Base-by-base conservation (phyloP, 2,888 invertebrate genomes). In the Microctonus aethiopoides region DNA sequence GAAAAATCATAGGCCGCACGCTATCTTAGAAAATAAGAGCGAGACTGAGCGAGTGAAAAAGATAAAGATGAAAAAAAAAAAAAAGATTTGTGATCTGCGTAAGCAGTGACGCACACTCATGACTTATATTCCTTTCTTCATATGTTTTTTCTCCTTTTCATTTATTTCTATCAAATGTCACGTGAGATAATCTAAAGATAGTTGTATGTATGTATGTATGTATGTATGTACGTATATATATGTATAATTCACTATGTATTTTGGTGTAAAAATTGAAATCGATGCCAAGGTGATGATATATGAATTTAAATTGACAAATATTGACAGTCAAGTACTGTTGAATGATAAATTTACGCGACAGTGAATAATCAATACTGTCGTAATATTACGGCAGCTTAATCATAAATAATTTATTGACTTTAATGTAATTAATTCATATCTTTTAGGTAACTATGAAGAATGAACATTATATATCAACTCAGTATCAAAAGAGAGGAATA, bases 91-190 rank as follows among this genome's bases (percentile, higher is more conserved):
- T 70, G 67, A 74, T 66, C 73, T 75, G 75, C 75, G 76, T 75
- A 74, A 77, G 75, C 75, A 75, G 62, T 77, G 75, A 77, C 76
- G 76, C 76, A 75, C 75, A 70, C 64, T 61, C 69, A 72, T 65
- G 67, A 73, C 36, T 72, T 69, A 56, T 71, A 46, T 74, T 57
- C 60, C 39, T 16, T 62, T 68, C 29, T 56, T 60, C 51, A 41
- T 46, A 51, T 62, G 41, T 63, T 65, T 34, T 71, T 69, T 68
- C 36, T 61, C 46, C 46, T 64, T 51, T 60, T 46, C 62, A 60
- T 70, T 61, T 71, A 67, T 52, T 52, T 67, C 56, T 70, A 72
- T 72, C 67, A 62, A 75, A 65, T 57, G 32, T 56, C 24, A 11
- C 3, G 57, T 34, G 20, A 16, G 52, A 59, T 68, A 66, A 65